Percentiles rank a stretch among this genome's conserved stretches.
Conservation (phyloP, 2,113 vertebrate species). For the Mesembrinibis cayennensis region DNA sequence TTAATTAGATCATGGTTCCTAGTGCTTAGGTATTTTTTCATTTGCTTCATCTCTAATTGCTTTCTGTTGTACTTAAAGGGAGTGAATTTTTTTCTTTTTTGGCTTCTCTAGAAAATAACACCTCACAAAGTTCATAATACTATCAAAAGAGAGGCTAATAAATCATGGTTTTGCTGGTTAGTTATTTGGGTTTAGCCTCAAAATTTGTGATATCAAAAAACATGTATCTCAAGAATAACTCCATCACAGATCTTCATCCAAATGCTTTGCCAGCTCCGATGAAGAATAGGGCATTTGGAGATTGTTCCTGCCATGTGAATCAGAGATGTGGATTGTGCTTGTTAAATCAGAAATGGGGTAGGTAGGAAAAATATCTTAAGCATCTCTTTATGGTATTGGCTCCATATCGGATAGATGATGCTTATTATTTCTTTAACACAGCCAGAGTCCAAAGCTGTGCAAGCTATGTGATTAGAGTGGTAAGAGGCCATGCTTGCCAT, state of each 20-base stretch:
- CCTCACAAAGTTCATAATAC: slow-evolving; percentile 5
- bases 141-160: neutral
- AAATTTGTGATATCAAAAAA: neutral
- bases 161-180: neutral
- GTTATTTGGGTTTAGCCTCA: slow-evolving; percentile 29
- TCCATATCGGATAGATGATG: neutral
- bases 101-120: neutral
- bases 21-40: slow-evolving; percentile 49
- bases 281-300: neutral
- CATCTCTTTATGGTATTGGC: neutral
- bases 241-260: neutral
- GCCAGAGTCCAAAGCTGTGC: neutral
- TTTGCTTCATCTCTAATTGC: slow-evolving; percentile 21
- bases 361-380: neutral
- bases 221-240: neutral
- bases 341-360: neutral
- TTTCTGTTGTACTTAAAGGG: slow-evolving; percentile 19
- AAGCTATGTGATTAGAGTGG: neutral
- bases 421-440: neutral
- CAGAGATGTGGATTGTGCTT: neutral
- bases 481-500: neutral
- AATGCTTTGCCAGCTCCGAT: neutral
- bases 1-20: slow-evolving; percentile 62
- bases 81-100: slow-evolving; percentile 10
- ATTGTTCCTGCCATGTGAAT: neutral